phyloP scores from a whole-genome alignment of 2,888 invertebrate genomes.

The Fragum fragum region DNA sequence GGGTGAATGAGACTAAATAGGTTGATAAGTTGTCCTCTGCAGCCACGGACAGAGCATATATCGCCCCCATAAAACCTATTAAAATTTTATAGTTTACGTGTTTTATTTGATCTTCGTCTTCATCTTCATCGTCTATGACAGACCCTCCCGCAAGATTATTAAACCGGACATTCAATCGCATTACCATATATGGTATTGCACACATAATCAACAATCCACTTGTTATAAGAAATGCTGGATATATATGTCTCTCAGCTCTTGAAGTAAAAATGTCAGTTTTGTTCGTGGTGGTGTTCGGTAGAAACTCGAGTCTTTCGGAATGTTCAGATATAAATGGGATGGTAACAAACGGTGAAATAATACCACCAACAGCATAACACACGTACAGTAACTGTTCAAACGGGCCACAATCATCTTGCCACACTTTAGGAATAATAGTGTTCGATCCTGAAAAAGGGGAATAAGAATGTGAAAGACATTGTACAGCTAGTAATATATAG shows the following conservation, averaged over 20 bases:
- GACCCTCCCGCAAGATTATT: too few species aligned
- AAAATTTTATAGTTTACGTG: neutral
- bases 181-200: neutral
- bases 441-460: conserved; percentile 41
- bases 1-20: neutral
- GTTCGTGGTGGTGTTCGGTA: neutral
- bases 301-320: too few species aligned
- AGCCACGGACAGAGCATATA: neutral
- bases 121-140: neutral
- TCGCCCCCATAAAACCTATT: neutral
- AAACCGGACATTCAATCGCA: neutral
- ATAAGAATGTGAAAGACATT: too few species aligned
- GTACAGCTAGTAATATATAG: too few species aligned
- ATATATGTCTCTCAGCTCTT: neutral
- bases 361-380: conserved; percentile 26
- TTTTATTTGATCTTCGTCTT: neutral
- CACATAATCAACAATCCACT: neutral
- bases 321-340: conserved; percentile 10
- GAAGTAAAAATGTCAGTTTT: neutral
- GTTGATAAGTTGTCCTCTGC: neutral
- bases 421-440: conserved; percentile 33
- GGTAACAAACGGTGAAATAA: conserved; percentile 23
- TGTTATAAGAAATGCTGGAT: neutral
- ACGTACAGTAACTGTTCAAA: conserved; percentile 33
- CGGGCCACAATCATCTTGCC: conserved; percentile 27